Evolutionary conservation across 1,140 invertebrate genomes (phyloP), one percentile per base, ranked within the genome.

Genomic region (Panulirus ornatus): DNA sequence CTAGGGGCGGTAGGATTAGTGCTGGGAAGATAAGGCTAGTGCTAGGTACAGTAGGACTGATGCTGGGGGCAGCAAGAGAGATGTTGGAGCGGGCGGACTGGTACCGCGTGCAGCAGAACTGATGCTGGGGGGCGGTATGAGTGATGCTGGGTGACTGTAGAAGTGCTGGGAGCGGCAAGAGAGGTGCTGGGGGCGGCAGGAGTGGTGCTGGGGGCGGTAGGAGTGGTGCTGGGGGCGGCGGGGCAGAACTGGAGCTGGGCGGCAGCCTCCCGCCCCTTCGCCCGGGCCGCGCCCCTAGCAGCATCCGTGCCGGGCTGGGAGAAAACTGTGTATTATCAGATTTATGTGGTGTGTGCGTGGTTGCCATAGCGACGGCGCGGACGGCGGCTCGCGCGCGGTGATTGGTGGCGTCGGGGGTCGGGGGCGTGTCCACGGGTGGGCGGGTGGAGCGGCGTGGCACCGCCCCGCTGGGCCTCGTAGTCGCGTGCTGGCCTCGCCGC

Each of bases 321-420:
- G 87, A 89, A 89, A 89, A 89, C 78, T 89, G 87, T 89, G 87
- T 89, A 89, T 89, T 89, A 89, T 89, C 87, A 89, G 87, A 89
- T 89, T 89, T 89, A 89, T 89, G 87, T 82, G 87, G 87, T 82
- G 87, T 89, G 87, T 89, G 87, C 87, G 87, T 89, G 87, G 87
- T 89, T 89, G 87, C 87, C 86, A 89, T 89, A 38, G 87, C 87
- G 87, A 89, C 87, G 87, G 87, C 87, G 87, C 87, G 79, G 78
- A 71, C 63, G 54, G 40, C 36, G 87, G 58, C 27, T 71, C 14
- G 27, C 34, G 87, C 40, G 58, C 87, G 44, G 76, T 88, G 86
- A 88, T 88, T 88, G 86, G 86, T 47, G 34, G 54, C 19, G n/a
- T 30, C 78, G 63, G 78, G 66, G 78, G 76, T 66, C 54, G 78